Evolutionary conservation across 1,140 invertebrate genomes (phyloP).

Genomic region (Dendrolimus kikuchii): DNA sequence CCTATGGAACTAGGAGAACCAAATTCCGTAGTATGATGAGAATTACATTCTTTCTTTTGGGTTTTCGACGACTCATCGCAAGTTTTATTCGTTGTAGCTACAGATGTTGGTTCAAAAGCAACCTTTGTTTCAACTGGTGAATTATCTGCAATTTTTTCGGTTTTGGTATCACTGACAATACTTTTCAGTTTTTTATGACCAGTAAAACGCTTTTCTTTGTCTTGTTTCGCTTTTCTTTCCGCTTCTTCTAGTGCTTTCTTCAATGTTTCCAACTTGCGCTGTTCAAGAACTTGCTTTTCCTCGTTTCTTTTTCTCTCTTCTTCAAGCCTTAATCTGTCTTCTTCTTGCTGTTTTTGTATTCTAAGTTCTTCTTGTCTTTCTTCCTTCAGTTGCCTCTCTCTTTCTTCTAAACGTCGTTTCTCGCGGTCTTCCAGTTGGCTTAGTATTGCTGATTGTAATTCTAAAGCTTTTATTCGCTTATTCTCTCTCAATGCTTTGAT

Average conservation of each 20-base stretch:
- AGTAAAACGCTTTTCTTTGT: slow-evolving; percentile 69
- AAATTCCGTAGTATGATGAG: slow-evolving; percentile 54
- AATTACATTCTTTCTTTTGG: slow-evolving; percentile 48
- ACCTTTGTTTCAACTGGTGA: slow-evolving; percentile 10
- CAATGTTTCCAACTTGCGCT: slow-evolving; percentile 73
- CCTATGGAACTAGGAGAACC: slow-evolving; percentile 54
- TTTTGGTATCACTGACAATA: slow-evolving; percentile 20
- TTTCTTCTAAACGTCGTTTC: slow-evolving; percentile 76
- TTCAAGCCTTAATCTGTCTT: slow-evolving; percentile 75
- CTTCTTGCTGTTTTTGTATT: slow-evolving; percentile 77
- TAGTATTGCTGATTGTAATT: slow-evolving; percentile 81
- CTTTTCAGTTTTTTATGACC: slow-evolving; percentile 39
- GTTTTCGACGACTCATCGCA: slow-evolving; percentile 56
- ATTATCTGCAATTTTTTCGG: slow-evolving; percentile 20
- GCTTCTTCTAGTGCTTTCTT: slow-evolving; percentile 76
- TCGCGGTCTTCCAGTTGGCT: slow-evolving; percentile 82
- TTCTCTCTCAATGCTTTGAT: slow-evolving; percentile 79
- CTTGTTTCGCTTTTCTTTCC: slow-evolving; percentile 73
- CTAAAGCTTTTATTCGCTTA: slow-evolving; percentile 79
- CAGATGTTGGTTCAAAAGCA: slow-evolving; percentile 40
- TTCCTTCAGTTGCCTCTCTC: slow-evolving; percentile 74
- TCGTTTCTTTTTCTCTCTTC: slow-evolving; percentile 72
- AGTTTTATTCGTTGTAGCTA: slow-evolving; percentile 55
- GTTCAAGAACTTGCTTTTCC: slow-evolving; percentile 76
- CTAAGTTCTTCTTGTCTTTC: slow-evolving; percentile 79